A percentile compares a stretch with the other conserved stretches of the same genome.
phyloP scores from a whole-genome alignment of 30 jellyfish, hydroid and myxozoan genomes.

The Aurelia aurita complex sp. Pacific region DNA sequence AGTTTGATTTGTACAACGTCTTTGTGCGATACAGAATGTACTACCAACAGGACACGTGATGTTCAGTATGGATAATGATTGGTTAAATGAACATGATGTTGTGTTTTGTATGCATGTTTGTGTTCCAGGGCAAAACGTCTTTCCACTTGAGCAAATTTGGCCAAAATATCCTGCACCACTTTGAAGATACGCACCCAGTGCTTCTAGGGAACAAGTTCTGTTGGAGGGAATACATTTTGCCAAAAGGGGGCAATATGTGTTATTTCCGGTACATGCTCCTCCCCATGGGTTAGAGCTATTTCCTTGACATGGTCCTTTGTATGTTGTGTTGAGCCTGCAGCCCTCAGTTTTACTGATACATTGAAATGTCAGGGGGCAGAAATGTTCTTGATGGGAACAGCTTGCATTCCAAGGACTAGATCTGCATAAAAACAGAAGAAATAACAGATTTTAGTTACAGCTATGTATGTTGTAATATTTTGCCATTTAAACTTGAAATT shows the following conservation, averaged over 20 bases:
- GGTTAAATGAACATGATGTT: slow-evolving; percentile 12
- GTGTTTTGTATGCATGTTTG: slow-evolving; percentile 29
- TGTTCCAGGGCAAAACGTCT: slow-evolving; percentile 46
- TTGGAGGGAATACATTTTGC: slow-evolving; percentile 32
- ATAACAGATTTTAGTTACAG: too few relatives aligned
- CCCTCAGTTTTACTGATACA: slow-evolving; percentile 14
- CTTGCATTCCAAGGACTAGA: slow-evolving; percentile 46
- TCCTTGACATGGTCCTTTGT: slow-evolving; percentile 25
- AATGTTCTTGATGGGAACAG: slow-evolving; percentile 27
- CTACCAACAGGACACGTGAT: slow-evolving; percentile 23
- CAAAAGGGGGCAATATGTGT: slow-evolving; percentile 43
- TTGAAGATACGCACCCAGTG: slow-evolving; percentile 9
- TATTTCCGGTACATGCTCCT: background rate
- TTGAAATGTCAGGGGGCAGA: slow-evolving; percentile 43
- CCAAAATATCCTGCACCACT: slow-evolving; percentile 27
- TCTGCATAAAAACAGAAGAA: background rate
- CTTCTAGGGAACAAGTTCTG: slow-evolving; percentile 14
- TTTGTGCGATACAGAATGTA: slow-evolving; percentile 23
- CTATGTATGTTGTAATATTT: too few relatives aligned
- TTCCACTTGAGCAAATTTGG: background rate
- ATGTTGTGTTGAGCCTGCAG: slow-evolving; percentile 32
- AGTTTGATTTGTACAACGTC: slow-evolving; percentile 16
- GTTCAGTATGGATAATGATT: slow-evolving; percentile 23
- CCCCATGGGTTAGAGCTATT: slow-evolving; percentile 45
- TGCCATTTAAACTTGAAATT: too few relatives aligned